Percentiles rank a stretch among this genome's conserved stretches.
phyloP scores from a whole-genome alignment of 1,140 invertebrate genomes.

The Samia ricini region DNA sequence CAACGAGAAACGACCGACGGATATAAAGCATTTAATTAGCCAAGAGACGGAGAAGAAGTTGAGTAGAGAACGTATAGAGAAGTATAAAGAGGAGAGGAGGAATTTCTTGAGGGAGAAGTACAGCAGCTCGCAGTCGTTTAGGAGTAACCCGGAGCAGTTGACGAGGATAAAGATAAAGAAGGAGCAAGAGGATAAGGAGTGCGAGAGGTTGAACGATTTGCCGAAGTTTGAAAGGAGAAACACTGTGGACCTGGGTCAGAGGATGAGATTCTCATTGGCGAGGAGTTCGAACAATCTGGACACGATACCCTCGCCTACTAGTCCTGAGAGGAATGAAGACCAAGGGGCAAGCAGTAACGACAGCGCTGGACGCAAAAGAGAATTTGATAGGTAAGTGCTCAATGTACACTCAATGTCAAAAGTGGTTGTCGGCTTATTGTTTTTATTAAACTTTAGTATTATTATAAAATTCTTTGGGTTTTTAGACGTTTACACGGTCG shows the following conservation, averaged over 20 bases:
- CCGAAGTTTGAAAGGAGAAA: constrained; percentile 71
- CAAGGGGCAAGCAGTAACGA: constrained; percentile 17
- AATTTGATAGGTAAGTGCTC: constrained; percentile 31
- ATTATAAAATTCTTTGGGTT: neutral
- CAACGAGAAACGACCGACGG: constrained; percentile 46
- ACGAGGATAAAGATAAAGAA: constrained; percentile 62
- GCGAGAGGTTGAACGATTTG: constrained; percentile 46
- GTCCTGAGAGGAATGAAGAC: constrained; percentile 30
- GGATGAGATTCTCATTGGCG: constrained; percentile 64
- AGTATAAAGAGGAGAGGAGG: constrained; percentile 94
- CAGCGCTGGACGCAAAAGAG: constrained; percentile 4
- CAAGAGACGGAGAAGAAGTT: constrained; percentile 78
- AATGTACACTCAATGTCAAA: neutral
- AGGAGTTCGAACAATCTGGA: constrained; percentile 59
- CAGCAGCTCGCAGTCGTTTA: constrained; percentile 88
- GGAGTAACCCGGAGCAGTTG: constrained; percentile 72
- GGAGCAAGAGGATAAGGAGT: constrained; percentile 48
- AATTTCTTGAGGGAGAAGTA: constrained; percentile 92
- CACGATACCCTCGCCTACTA: constrained; percentile 52
- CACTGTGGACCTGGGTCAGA: constrained; percentile 70
- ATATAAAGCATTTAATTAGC: constrained; percentile 70
- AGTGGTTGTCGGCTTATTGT: neutral
- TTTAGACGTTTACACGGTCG: too few relatives aligned
- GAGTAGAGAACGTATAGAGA: constrained; percentile 89
- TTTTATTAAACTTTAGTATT: neutral